Percentiles rank a stretch among this genome's conserved stretches.
These are phyloP conservation scores for Antitype chi DNA, from an alignment of 2,888 invertebrate species.

Conservation along the genomic window DNA sequence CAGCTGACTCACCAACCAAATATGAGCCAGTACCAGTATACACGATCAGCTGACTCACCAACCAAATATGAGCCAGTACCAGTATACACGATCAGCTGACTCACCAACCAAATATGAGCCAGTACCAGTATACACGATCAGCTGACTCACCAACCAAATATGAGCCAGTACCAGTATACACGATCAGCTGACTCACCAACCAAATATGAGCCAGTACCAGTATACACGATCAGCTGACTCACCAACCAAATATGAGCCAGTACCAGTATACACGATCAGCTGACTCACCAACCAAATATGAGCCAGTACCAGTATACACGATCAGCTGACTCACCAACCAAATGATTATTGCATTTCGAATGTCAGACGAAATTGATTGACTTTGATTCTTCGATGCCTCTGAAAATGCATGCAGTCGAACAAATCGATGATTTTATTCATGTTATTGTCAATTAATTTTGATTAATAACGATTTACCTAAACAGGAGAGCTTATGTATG, in stretches of 20 bases:
- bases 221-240: conserved; percentile 27
- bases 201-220: not conserved
- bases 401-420: not conserved
- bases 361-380: conserved; percentile 17
- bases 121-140: not conserved
- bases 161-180: not conserved
- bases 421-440: not conserved
- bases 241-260: not conserved
- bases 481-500: not conserved
- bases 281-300: conserved; percentile 28
- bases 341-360: conserved; percentile 19
- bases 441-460: not conserved
- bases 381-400: not conserved
- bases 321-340: conserved; percentile 25
- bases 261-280: not conserved
- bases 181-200: conserved; percentile 24
- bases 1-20: conserved; percentile 24
- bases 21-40: conserved; percentile 2
- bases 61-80: not conserved
- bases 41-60: conserved; percentile 26
- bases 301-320: not conserved
- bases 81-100: conserved; percentile 17
- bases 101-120: conserved; percentile 9
- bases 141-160: conserved; percentile 26
- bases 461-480: not conserved